A percentile compares a stretch with the other conserved stretches of the same genome.
Conservation (phyloP, 2,797 vertebrate species). For the Agapornis canus region DNA sequence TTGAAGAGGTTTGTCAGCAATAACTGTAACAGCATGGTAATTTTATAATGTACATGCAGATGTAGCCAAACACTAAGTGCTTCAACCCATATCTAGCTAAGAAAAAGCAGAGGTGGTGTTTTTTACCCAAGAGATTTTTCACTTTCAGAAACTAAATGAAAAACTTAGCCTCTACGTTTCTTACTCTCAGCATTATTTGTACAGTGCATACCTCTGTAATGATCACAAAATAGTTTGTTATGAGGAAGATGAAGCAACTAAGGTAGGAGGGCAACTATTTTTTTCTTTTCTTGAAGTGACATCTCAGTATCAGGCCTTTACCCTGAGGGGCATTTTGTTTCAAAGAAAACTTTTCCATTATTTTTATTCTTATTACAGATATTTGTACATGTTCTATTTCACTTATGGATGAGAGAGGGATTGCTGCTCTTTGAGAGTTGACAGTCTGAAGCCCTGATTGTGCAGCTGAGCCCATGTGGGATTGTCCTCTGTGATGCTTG, state of each 20-base stretch:
- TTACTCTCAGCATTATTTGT: background rate
- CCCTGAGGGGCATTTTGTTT: background rate
- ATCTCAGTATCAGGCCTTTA: background rate
- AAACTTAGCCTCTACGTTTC: background rate
- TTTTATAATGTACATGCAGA: background rate
- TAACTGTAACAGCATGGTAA: background rate
- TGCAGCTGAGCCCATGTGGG: background rate
- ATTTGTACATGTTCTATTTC: background rate
- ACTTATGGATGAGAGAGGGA: background rate
- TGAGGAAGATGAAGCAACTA: background rate
- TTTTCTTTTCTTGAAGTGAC: background rate
- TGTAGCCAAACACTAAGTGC: background rate
- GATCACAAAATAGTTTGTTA: background rate
- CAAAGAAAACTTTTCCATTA: background rate
- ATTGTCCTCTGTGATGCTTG: background rate
- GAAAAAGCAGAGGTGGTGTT: background rate
- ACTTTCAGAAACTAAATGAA: background rate
- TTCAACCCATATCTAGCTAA: background rate
- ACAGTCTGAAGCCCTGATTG: background rate
- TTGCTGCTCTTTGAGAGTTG: background rate
- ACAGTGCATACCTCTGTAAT: background rate
- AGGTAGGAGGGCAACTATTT: background rate
- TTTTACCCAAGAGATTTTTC: background rate
- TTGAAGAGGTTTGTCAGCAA: slow-evolving; percentile 46
- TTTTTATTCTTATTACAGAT: background rate